A percentile compares a stretch with the other conserved stretches of the same genome.
phyloP scores from a whole-genome alignment of 2,113 vertebrate species.

The Glaucidium brasilianum region DNA sequence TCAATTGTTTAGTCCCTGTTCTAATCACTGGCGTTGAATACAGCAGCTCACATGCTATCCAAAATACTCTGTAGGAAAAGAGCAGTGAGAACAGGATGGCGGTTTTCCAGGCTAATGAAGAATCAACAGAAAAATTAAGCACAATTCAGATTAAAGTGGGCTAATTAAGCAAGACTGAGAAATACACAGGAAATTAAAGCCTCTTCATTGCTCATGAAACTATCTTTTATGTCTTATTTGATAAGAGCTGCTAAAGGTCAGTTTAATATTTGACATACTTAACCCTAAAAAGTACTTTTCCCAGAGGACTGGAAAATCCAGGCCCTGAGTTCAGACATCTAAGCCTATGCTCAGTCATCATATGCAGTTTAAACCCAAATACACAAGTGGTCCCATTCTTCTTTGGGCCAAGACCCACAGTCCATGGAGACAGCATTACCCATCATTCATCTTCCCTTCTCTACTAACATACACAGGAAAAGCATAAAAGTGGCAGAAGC shows the following conservation, averaged over 20 bases:
- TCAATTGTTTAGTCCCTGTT: neutral
- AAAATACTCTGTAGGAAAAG: neutral
- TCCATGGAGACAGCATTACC: neutral
- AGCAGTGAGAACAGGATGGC: neutral
- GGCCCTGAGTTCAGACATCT: neutral
- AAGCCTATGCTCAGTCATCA: neutral
- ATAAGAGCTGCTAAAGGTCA: neutral
- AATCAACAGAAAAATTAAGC: conserved; percentile 12
- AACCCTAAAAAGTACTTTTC: neutral
- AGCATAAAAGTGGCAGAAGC: neutral
- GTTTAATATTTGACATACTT: neutral
- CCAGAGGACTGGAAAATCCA: neutral
- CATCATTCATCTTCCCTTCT: neutral
- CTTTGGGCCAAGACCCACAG: neutral
- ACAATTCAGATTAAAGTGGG: conserved; percentile 2
- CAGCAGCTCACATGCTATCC: neutral
- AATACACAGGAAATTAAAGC: neutral
- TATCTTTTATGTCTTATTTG: neutral
- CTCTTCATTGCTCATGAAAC: neutral
- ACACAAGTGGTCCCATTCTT: neutral
- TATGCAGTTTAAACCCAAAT: rapidly evolving
- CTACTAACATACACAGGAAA: neutral
- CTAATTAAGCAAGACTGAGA: neutral
- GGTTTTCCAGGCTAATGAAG: neutral
- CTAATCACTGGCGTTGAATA: neutral